phyloP scores from a whole-genome alignment of 1,140 invertebrate genomes.

The Bacillus rossius region DNA sequence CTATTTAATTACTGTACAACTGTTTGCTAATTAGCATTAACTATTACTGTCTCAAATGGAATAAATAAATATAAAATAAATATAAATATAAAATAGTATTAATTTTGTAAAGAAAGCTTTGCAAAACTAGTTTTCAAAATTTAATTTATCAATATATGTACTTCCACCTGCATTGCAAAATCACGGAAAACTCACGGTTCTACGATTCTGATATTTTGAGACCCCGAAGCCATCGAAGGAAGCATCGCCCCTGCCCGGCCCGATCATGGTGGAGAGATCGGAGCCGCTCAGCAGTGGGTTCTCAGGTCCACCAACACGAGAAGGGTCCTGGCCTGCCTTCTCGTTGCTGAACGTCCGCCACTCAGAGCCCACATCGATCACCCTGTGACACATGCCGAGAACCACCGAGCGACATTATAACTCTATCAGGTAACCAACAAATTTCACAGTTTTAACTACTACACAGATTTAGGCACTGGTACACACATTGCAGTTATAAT shows the following conservation, averaged over 20 bases:
- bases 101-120: neutral
- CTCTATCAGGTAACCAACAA: no score
- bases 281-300: constrained; percentile 94
- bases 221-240: constrained; percentile 78
- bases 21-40: no score
- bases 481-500: no score
- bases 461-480: neutral
- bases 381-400: constrained; percentile 51
- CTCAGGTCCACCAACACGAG: constrained; percentile 96
- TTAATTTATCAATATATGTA: neutral
- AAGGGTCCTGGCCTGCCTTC: constrained; percentile 93
- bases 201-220: constrained; percentile 90
- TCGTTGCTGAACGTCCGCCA: constrained; percentile 99
- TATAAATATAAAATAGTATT: neutral
- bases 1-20: no score
- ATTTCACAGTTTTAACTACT: neutral
- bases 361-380: constrained; percentile 99
- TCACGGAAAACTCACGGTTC: constrained; percentile 61
- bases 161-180: no score
- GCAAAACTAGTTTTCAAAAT: neutral
- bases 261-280: constrained; percentile 97
- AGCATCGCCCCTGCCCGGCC: constrained; percentile 80
- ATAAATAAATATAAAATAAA: no score
- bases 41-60: no score
- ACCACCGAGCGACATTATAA: no score